Evolutionary conservation across 2,797 vertebrate genomes (phyloP), one percentile per base, ranked within the genome.

Genomic region (Acanthopagrus latus): DNA sequence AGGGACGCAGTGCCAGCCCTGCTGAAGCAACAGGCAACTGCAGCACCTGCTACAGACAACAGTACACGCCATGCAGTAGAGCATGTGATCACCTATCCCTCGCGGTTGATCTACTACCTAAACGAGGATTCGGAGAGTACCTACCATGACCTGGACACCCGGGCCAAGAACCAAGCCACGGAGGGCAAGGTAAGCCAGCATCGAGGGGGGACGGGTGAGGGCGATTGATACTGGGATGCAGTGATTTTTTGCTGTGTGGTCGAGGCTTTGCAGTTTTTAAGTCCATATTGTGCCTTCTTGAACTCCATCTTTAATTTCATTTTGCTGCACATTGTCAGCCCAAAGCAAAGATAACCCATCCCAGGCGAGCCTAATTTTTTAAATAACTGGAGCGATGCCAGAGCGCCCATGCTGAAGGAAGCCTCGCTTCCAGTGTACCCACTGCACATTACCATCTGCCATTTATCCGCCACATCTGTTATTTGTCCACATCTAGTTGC

Each of bases 111-210:
- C 78, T 99, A 99, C 95, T 99, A 98, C 89, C 95, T 98, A 83
- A 98, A 99, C 72, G 97, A 96, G 91, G 97, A 98, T 88, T 96
- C 94, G 0, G 98, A 99, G 94, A 99, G 97, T 74, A 97, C 98
- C 85, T 97, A 97, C 82, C 97, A 98, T 91, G 93, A 98, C 92
- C 95, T 99, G 92, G 97, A 98, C 93, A 99, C 98, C 46, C 96
- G 90, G 84, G 90, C 95, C 84, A 96, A 95, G 89, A 95, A 96
- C 92, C 97, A 98, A 92, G 95, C 95, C 80, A 90, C 94, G 75
- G 95, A 97, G 11, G 94, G 95, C 81, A 97, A 97, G 97, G 98
- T 99, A 93, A 77, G 88, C 38, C 54, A 17, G 13, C 41, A 4
- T 12, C 0, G 1, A 21, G 21, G 5, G 43, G 5, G 27, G 71